Percentiles rank a stretch among this genome's conserved stretches.
Conservation (phyloP, 1,140 invertebrate species). For the Drosophila ananassae region DNA sequence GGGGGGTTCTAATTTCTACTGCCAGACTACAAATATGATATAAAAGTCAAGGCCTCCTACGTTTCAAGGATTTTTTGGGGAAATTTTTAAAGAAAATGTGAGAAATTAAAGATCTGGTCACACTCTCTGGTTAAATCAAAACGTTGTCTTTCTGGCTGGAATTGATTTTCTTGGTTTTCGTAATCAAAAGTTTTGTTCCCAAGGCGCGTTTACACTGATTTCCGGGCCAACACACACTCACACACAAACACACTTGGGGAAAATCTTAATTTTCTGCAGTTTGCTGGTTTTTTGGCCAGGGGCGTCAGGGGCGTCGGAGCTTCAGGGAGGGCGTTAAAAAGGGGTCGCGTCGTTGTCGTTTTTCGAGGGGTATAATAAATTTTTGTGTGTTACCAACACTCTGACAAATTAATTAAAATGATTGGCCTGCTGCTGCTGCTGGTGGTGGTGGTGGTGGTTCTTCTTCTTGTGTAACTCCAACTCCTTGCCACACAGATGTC, state of each 20-base stretch:
- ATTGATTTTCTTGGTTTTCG: conserved; percentile 80
- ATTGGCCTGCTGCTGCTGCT: conserved; percentile 68
- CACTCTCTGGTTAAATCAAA: conserved; percentile 1
- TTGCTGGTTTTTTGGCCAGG: conserved; percentile 23
- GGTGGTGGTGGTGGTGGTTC: conserved; percentile 16
- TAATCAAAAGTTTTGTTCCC: conserved; percentile 79
- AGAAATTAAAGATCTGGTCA: neutral
- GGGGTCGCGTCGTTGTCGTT: conserved; percentile 45
- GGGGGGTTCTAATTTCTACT: no score
- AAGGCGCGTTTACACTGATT: conserved; percentile 75
- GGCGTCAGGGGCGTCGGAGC: neutral
- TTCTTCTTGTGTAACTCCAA: neutral
- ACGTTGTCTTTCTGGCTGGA: conserved; percentile 3
- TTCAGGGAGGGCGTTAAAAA: conserved; percentile 3
- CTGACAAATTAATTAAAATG: conserved; percentile 84
- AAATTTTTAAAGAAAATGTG: no score
- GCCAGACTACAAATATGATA: no score
- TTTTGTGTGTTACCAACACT: conserved; percentile 83
- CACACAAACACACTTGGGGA: conserved; percentile 27
- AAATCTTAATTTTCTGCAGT: conserved; percentile 73
- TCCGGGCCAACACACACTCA: conserved; percentile 40
- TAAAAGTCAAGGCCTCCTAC: neutral
- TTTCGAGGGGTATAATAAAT: conserved; percentile 75
- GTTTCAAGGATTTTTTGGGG: neutral
- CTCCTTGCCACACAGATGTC: conserved; percentile 13